phyloP scores from a whole-genome alignment of 2,888 invertebrate genomes.

The Dione juno region DNA sequence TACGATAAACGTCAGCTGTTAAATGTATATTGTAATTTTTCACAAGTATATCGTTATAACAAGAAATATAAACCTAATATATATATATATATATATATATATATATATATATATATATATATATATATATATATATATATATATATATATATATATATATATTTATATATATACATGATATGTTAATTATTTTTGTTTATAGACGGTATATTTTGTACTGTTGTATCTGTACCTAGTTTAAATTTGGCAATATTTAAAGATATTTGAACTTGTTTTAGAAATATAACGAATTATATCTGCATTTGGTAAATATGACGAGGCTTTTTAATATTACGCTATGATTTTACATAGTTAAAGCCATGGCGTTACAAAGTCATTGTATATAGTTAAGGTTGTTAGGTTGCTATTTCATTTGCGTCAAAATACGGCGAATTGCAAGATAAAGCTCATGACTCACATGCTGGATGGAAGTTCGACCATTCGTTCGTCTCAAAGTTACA shows the following conservation, averaged over 20 bases:
- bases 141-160: too few species aligned
- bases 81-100: too few species aligned
- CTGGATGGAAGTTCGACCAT: background rate
- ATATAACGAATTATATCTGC: background rate
- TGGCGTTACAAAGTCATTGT: background rate
- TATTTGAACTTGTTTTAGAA: background rate
- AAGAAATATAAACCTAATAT: too few species aligned
- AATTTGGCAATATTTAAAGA: background rate
- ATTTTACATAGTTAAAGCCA: background rate
- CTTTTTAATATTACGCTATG: background rate
- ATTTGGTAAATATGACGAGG: too few species aligned
- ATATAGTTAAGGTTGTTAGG: background rate
- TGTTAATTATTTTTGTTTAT: too few species aligned
- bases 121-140: too few species aligned
- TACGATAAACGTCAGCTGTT: slow-evolving; percentile 65
- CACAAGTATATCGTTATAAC: background rate
- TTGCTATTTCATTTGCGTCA: slow-evolving; percentile 1
- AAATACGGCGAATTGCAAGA: slow-evolving; percentile 9
- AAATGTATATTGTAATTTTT: slow-evolving; percentile 56
- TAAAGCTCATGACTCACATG: slow-evolving; percentile 18
- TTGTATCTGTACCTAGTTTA: too few species aligned
- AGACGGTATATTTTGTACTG: too few species aligned
- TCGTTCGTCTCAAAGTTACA: slow-evolving; percentile 3
- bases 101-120: too few species aligned
- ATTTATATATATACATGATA: too few species aligned